Percentiles rank a stretch among this genome's conserved stretches.
phyloP scores from a whole-genome alignment of 2,888 invertebrate genomes.

The Sycophila texana region DNA sequence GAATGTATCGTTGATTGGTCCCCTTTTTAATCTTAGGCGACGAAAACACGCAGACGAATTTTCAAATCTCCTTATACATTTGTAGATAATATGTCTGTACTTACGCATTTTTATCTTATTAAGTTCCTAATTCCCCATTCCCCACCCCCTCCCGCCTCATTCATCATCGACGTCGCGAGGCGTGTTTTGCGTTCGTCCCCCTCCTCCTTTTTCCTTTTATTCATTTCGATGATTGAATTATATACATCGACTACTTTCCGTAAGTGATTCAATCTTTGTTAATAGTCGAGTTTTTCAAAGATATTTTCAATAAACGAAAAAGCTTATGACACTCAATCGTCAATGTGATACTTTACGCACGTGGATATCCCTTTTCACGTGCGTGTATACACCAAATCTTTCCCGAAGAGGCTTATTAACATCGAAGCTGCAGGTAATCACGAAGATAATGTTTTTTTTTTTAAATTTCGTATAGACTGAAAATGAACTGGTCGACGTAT shows the following conservation, averaged over 20 bases:
- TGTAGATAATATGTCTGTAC: conserved; percentile 28
- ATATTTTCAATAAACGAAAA: conserved; percentile 74
- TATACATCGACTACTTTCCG: neutral
- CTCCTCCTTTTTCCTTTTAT: conserved; percentile 66
- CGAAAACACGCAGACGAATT: conserved; percentile 52
- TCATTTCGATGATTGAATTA: neutral
- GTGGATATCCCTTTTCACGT: too few relatives aligned
- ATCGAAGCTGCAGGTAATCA: too few relatives aligned
- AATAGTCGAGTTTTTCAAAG: conserved; percentile 68
- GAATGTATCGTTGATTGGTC: conserved; percentile 72
- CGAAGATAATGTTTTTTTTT: too few relatives aligned
- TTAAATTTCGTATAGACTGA: too few relatives aligned
- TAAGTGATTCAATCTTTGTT: conserved; percentile 14
- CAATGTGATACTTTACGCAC: conserved; percentile 7
- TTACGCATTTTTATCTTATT: conserved; percentile 59
- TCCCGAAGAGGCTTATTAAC: too few relatives aligned
- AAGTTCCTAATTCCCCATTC: conserved; percentile 57
- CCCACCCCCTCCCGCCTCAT: conserved; percentile 56
- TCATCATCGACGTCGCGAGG: conserved; percentile 63
- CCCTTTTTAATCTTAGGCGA: conserved; percentile 65
- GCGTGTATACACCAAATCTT: too few relatives aligned
- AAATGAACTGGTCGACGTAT: too few relatives aligned
- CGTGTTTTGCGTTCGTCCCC: conserved; percentile 61
- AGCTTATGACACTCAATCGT: conserved; percentile 22
- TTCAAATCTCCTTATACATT: conserved; percentile 50